phyloP scores from a whole-genome alignment of 2,113 vertebrate species.

The Misgurnus anguillicaudatus region DNA sequence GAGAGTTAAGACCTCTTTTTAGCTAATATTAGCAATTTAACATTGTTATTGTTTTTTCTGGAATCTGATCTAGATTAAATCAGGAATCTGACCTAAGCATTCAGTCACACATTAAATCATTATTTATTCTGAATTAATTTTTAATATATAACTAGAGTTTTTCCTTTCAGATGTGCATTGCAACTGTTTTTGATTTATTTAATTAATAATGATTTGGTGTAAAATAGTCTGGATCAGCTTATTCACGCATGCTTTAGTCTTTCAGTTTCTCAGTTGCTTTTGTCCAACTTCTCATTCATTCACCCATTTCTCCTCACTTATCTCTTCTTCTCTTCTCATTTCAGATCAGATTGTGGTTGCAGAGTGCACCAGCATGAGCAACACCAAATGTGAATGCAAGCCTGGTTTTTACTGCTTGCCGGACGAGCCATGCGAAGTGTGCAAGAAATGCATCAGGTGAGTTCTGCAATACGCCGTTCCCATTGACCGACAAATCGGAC shows the following conservation, averaged over 20 bases:
- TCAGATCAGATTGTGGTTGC: conserved; percentile 69
- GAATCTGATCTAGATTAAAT: not conserved
- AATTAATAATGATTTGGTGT: too few species aligned
- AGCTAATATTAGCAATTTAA: not conserved
- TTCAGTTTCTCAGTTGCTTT: not conserved
- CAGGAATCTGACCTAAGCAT: too few species aligned
- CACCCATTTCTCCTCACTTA: not conserved
- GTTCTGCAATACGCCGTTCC: conserved; percentile 8
- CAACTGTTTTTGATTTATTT: too few species aligned
- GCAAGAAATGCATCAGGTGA: conserved; percentile 76
- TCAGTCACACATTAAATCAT: too few species aligned
- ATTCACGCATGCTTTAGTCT: not conserved
- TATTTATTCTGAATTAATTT: not conserved
- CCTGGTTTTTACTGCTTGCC: conserved; percentile 72
- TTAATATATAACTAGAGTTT: too few species aligned
- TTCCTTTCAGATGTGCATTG: too few species aligned
- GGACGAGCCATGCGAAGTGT: conserved; percentile 78
- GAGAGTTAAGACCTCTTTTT: not conserved
- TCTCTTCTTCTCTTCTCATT: not conserved
- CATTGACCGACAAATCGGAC: not conserved
- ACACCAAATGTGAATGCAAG: conserved; percentile 74
- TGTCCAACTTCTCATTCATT: not conserved
- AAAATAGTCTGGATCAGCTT: too few species aligned
- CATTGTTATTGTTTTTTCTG: not conserved
- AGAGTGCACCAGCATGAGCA: conserved; percentile 63